A percentile compares a stretch with the other conserved stretches of the same genome.
Conservation (phyloP, 1,140 invertebrate species). For the Drosophila leontia region DNA sequence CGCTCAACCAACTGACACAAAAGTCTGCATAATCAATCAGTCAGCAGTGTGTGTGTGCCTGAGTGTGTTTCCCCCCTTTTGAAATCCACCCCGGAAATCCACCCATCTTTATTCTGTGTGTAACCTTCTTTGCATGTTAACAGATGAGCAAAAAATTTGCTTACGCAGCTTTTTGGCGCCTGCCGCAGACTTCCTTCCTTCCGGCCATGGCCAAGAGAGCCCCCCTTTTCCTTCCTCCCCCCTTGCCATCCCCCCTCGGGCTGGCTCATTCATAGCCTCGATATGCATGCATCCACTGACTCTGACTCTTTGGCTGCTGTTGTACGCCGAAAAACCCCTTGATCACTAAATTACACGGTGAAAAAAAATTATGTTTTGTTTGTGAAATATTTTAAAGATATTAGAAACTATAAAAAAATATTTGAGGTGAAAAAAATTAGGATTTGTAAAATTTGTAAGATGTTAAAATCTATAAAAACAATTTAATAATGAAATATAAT, state of each 20-base stretch:
- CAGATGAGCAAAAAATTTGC: conserved; percentile 53
- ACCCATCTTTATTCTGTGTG: conserved; percentile 24
- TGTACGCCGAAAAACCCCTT: conserved; percentile 5
- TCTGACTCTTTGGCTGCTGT: conserved; percentile 5
- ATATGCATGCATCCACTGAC: conserved; percentile 7
- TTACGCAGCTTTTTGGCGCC: conserved; percentile 74
- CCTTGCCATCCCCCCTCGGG: no score
- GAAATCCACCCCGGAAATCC: conserved; percentile 2
- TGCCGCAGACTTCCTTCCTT: conserved; percentile 68
- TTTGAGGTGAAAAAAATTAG: no score
- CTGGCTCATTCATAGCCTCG: background rate
- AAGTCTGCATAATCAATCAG: conserved; percentile 83
- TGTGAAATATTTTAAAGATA: background rate
- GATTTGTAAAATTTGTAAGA: no score
- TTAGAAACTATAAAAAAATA: background rate
- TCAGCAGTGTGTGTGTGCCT: conserved; percentile 17
- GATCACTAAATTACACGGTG: conserved; percentile 20
- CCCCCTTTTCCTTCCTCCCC: background rate
- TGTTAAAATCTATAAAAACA: no score
- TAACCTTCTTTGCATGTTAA: conserved; percentile 54
- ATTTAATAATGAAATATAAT: no score
- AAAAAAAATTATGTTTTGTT: background rate
- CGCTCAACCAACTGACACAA: conserved; percentile 74
- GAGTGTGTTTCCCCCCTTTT: background rate
- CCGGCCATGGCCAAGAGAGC: conserved; percentile 37